phyloP scores from a whole-genome alignment of 2,113 vertebrate species.

The Pipa parva region DNA sequence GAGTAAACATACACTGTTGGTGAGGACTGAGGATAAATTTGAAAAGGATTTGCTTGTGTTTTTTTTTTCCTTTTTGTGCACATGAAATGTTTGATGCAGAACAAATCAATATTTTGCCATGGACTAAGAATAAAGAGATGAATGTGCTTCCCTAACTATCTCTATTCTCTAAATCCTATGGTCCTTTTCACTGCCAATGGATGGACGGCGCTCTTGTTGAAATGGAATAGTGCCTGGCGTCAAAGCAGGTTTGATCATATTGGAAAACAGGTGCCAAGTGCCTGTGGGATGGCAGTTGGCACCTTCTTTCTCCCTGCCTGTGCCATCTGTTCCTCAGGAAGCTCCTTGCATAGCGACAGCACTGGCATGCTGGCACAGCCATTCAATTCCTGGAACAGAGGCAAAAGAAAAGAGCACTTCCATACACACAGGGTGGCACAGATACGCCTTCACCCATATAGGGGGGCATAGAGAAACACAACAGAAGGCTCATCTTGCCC shows the following conservation, averaged over 20 bases:
- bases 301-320: constrained; percentile 37
- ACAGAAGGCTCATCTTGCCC: constrained; percentile 43
- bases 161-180: constrained; percentile 27
- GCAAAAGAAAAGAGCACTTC: constrained; percentile 44
- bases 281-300: constrained; percentile 42
- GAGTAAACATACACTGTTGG: constrained; percentile 1
- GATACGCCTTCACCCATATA: constrained; percentile 31
- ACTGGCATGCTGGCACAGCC: constrained; percentile 33
- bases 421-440: constrained; percentile 43
- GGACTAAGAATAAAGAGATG: constrained; percentile 39
- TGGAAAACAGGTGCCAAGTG: constrained; percentile 38
- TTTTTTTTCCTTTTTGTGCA: too few relatives aligned
- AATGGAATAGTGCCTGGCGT: constrained; percentile 33
- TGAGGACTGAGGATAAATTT: neutral
- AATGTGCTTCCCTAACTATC: constrained; percentile 32
- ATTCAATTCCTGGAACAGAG: constrained; percentile 39
- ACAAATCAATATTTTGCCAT: constrained; percentile 31
- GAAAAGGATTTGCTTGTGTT: neutral
- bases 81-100: neutral
- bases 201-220: constrained; percentile 30
- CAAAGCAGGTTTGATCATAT: constrained; percentile 28
- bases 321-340: constrained; percentile 43
- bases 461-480: constrained; percentile 40
- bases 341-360: constrained; percentile 41
- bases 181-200: constrained; percentile 42